Evolutionary conservation across 1,140 invertebrate genomes (phyloP), one percentile per base, ranked within the genome.

Genomic region (Scaptomyza hsui): DNA sequence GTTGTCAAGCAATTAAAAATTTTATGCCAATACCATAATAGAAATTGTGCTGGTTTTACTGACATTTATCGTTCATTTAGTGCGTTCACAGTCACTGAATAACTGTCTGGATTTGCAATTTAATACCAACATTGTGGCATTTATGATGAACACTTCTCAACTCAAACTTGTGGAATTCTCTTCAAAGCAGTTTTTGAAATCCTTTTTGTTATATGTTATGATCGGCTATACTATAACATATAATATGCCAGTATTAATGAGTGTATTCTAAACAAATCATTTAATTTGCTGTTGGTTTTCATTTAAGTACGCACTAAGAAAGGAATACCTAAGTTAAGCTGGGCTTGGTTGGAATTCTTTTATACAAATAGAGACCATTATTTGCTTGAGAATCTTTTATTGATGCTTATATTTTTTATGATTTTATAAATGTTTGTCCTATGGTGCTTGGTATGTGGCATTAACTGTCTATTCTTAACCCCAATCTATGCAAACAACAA

Each of bases 1-100:
- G 73, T 75, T 85, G 80, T 81, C 72, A 73, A 86, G 81, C 80
- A 85, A 85, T 85, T 85, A 83, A 86, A 73, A 80, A 85, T 86
- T 35, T 70, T 78, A 72, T 86, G 49, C 63, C 65, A 83, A 78
- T 82, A 61, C 57, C 81, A 71, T 80, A 86, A 80, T 86, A 70
- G 72, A 67, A 78, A 73, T 83, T 82, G 75, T 44, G 37, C 52
- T 74, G 83, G 75, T 78, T 75, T 72, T 69, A 44, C 62, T 79
- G 69, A 55, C 63, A 74, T 64, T 70, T 64, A 70, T 70, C 60
- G 60, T 70, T 56, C 76, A 69, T 76, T 64, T 68, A 72, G 74
- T 74, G 44, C 75, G 24, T 51, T 16, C 39, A 26, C 49, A 52
- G 16, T 45, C 42, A 29, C 19, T 55, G 41, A 53, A 35, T 47